Evolutionary conservation across 2,888 invertebrate genomes (phyloP), one percentile per base, ranked within the genome.

Genomic region (Pachymerium ferrugineum): DNA sequence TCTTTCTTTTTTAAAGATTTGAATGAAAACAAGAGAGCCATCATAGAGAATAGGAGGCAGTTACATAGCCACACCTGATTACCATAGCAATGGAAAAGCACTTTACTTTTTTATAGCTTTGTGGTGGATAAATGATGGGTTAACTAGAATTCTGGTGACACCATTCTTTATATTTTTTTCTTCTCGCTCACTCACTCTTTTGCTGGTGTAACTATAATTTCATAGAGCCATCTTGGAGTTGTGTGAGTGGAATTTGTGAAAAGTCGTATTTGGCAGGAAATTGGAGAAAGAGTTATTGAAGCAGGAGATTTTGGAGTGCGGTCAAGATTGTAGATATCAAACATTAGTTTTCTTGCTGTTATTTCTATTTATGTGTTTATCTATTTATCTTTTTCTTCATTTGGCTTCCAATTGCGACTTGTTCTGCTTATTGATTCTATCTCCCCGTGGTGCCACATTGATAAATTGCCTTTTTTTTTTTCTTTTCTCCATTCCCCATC

Each of bases 381-480:
- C 47, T 16, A 47, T 47, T 47, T 47, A 47, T 47, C 38, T 47
- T 47, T 47, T 47, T 47, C 47, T 47, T 47, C 47, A 47, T 47
- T 47, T 47, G 47, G 47, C 47, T 47, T 47, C n/a, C 47, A 47
- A 47, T 47, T 47, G 19, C 16, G 22, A 47, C 47, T 47, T 47
- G 47, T 47, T 47, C 47, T 47, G 47, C 47, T 47, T 47, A 47
- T 47, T 47, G 47, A 47, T 47, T 47, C 47, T 47, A 47, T 47
- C 47, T 47, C 47, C 47, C n/a, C 47, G 1, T 47, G 47, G 47
- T 47, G 47, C 47, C 47, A 47, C 47, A 47, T 47, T 47, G 47
- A 47, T 47, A 47, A 47, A 47, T 47, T 47, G 47, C n/a, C 22
- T 47, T 47, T 47, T 47, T 47, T 38, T 12, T 12, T 33, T 12